A percentile compares a stretch with the other conserved stretches of the same genome.
phyloP scores from a whole-genome alignment of 2,888 invertebrate species.

The Cloeon dipterum region DNA sequence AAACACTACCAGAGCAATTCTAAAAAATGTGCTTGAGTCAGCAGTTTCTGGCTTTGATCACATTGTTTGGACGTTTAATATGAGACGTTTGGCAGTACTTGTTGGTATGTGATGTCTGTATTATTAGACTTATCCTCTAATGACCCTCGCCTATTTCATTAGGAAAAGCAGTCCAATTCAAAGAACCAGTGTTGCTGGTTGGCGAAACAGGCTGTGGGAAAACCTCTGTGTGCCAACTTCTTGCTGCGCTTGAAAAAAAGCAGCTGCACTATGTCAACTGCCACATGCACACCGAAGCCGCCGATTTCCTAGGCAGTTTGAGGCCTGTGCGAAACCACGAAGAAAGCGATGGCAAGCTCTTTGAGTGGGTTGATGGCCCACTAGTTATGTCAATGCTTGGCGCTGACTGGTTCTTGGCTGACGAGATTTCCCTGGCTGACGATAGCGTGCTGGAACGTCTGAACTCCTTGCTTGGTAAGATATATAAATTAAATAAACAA shows the following conservation, averaged over 20 bases:
- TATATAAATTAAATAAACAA: not conserved
- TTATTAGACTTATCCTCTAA: not conserved
- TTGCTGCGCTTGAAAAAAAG: constrained; percentile 42
- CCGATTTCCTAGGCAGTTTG: constrained; percentile 90
- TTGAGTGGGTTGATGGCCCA: constrained; percentile 97
- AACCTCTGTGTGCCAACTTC: constrained; percentile 82
- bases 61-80: constrained; percentile 86
- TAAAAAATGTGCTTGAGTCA: constrained; percentile 30
- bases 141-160: constrained; percentile 3
- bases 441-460: constrained; percentile 93
- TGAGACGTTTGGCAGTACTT: constrained; percentile 43
- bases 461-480: constrained; percentile 63
- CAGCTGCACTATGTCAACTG: constrained; percentile 73
- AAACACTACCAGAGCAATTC: constrained; percentile 44
- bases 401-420: constrained; percentile 78
- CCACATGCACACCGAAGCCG: constrained; percentile 96
- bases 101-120: constrained; percentile 16
- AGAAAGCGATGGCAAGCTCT: constrained; percentile 22
- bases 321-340: constrained; percentile 55
- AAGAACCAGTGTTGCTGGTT: constrained; percentile 85
- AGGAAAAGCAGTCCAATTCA: constrained; percentile 66
- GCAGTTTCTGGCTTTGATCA: constrained; percentile 34
- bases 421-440: constrained; percentile 97
- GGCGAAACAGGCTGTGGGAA: constrained; percentile 98
- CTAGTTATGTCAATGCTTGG: constrained; percentile 72